Conservation (phyloP, 2,888 invertebrate genomes). For the Parelbella ahira region DNA sequence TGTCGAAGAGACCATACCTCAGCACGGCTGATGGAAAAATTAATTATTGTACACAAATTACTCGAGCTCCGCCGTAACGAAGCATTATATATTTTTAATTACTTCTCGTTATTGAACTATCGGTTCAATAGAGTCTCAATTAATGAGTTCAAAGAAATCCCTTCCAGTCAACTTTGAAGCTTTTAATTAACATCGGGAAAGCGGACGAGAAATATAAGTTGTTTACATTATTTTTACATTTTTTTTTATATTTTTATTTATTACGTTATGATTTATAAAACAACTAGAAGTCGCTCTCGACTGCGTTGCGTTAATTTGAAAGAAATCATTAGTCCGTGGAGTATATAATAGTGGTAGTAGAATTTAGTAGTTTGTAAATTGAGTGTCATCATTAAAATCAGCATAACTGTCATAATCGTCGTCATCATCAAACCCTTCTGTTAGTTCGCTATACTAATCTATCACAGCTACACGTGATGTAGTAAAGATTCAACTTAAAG, state of each 20-base stretch:
- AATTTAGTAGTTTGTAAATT: too few species aligned
- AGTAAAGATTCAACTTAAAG: too few species aligned
- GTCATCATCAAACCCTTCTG: too few species aligned
- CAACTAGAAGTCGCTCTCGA: too few species aligned
- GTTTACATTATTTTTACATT: neutral
- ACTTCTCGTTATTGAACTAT: constrained; percentile 20
- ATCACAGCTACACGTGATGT: too few species aligned
- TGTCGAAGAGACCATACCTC: neutral
- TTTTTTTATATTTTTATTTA: constrained; percentile 1
- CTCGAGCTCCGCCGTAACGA: neutral
- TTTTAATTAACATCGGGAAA: constrained; percentile 17
- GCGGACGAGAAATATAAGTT: constrained; percentile 1
- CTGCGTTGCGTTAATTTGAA: too few species aligned
- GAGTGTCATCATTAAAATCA: too few species aligned
- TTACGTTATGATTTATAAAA: too few species aligned
- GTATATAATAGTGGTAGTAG: too few species aligned
- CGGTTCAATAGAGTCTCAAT: constrained; percentile 15
- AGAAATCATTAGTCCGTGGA: too few species aligned
- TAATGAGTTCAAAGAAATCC: constrained; percentile 19
- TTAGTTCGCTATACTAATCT: too few species aligned
- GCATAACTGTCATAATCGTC: too few species aligned
- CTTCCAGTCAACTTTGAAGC: constrained; percentile 14
- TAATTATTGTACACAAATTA: constrained; percentile 6
- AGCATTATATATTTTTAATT: constrained; percentile 17
- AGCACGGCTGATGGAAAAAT: constrained; percentile 1